Evolutionary conservation across 2,888 invertebrate genomes (phyloP), one percentile per base, ranked within the genome.

Genomic region (Lycophotia porphyrea): DNA sequence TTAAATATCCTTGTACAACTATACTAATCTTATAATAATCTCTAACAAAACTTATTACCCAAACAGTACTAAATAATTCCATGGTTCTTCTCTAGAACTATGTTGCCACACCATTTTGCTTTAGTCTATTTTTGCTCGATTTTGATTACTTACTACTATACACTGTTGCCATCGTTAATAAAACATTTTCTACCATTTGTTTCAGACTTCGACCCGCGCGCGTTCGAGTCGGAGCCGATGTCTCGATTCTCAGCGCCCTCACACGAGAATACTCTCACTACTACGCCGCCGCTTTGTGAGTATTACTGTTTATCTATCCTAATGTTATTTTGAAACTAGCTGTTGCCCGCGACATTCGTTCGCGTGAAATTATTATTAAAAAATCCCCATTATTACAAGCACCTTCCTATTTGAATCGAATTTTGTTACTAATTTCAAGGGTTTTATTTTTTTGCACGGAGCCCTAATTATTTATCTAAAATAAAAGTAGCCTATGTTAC

Each of bases 181-280:
- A 24, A 55, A 47, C 1, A 1, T 18, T 27, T 52, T 13, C 5
- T 47, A 60, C 31, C 5, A 65, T 49, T 27, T 44, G 24, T 74
- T 65, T 1, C 95, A 95, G 98, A 98, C 94, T 99, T 99, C 92
- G 98, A 99, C 96, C 99, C 99, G 0, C 97, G 99, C 81, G 98
- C 98, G 34, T 98, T 97, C 87, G 98, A 98, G 92, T 97, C 96
- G 71, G 97, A 97, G 31, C 92, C 96, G 1, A 88, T 93, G 49
- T 82, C 91, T 8, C 92, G 93, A 11, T 95, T 93, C 91, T 87
- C 94, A 69, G 91, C 94, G 31, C 92, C 93, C 1, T 88, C 83
- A 84, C 91, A 78, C 91, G 94, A 47, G 90, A 87, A 34, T 34
- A 49, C 64, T 0, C 24, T 93, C 76, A 94, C 96, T 27, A 93